Conservation (phyloP, 2,113 vertebrate genomes). For the Syrmaticus mikado region DNA sequence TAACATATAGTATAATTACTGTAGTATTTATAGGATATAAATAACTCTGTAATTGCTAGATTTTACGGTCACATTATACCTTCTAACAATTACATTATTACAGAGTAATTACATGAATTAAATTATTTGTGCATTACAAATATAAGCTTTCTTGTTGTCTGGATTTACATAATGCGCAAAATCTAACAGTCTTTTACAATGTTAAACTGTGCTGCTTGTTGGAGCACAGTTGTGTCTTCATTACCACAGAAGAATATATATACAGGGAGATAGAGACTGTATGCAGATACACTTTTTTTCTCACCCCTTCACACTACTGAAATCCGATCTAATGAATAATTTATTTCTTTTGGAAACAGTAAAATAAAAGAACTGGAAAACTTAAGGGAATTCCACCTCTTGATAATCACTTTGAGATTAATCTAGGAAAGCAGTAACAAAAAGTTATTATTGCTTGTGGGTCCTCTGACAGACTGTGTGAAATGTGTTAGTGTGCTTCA, state of each 20-base stretch:
- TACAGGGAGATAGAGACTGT: not conserved
- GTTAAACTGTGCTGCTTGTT: not conserved
- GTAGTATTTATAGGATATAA: conserved; percentile 61
- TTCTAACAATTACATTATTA: conserved; percentile 56
- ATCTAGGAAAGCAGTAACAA: not conserved
- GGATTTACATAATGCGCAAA: not conserved
- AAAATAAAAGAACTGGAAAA: not conserved
- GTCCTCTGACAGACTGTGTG: not conserved
- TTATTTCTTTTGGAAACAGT: not conserved
- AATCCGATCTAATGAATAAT: not conserved
- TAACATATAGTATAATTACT: conserved; percentile 40
- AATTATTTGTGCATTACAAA: conserved; percentile 46
- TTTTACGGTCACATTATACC: conserved; percentile 48
- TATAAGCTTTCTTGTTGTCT: not conserved
- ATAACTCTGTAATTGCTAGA: conserved; percentile 46
- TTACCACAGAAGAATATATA: not conserved
- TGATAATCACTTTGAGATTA: not conserved
- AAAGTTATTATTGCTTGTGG: not conserved
- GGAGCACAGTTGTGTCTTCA: not conserved
- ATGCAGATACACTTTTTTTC: not conserved
- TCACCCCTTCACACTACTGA: not conserved
- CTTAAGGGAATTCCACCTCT: not conserved
- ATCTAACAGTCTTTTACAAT: not conserved
- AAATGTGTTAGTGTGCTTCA: not conserved
- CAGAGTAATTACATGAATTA: conserved; percentile 53